A percentile compares a stretch with the other conserved stretches of the same genome.
These are phyloP conservation scores for Apis laboriosa DNA, from an alignment of 1,140 invertebrate species.

Conservation along the genomic window DNA sequence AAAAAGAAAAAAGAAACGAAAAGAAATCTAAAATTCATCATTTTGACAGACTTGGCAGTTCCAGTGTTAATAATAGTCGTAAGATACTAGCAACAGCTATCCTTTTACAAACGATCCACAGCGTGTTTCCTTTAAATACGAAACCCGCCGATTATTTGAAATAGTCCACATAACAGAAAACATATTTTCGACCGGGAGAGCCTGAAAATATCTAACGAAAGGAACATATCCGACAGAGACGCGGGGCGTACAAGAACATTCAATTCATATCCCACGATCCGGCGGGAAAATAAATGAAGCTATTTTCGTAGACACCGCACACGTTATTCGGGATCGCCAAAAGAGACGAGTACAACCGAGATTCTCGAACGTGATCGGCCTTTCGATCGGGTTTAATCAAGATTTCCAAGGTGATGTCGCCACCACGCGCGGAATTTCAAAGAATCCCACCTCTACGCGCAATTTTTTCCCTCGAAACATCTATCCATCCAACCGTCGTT, in stretches of 20 bases:
- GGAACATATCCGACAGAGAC: background rate
- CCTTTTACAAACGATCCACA: too few relatives aligned
- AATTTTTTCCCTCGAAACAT: background rate
- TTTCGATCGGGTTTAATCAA: slow-evolving; percentile 27
- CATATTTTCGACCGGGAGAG: background rate
- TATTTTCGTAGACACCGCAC: slow-evolving; percentile 40
- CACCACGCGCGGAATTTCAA: slow-evolving; percentile 19
- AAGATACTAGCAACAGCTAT: background rate
- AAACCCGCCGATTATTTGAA: background rate
- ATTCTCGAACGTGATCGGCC: slow-evolving; percentile 39
- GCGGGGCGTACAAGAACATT: slow-evolving; percentile 10
- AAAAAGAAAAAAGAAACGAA: too few relatives aligned
- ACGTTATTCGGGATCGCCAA: slow-evolving; percentile 26
- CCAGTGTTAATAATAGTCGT: too few relatives aligned
- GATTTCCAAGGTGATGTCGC: slow-evolving; percentile 35
- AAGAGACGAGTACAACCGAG: slow-evolving; percentile 29
- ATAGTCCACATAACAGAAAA: background rate
- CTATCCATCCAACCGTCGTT: too few relatives aligned
- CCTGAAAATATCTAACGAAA: slow-evolving; percentile 12
- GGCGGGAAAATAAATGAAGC: slow-evolving; percentile 43
- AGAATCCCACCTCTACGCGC: slow-evolving; percentile 3
- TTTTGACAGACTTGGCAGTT: too few relatives aligned
- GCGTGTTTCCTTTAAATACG: background rate
- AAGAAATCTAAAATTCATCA: too few relatives aligned
- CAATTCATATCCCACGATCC: slow-evolving; percentile 34